Evolutionary conservation across 2,888 invertebrate species (phyloP).

Genomic region (Cantharis rufa): DNA sequence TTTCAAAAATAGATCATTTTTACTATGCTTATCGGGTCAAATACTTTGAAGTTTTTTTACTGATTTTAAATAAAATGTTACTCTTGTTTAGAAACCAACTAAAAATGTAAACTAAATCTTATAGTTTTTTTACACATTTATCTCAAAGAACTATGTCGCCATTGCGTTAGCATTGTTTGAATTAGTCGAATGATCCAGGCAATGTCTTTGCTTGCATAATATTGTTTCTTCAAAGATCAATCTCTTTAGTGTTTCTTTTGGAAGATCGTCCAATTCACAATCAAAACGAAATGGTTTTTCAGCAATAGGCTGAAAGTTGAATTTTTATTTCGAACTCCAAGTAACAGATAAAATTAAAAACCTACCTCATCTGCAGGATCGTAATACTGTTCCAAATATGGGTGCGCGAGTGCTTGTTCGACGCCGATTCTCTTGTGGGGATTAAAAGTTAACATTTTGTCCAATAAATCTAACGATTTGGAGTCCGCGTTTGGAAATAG

Average conservation of each 20-base stretch:
- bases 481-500: conserved; percentile 93
- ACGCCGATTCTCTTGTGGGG: conserved; percentile 96
- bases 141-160: conserved; percentile 52
- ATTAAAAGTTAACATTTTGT: conserved; percentile 99
- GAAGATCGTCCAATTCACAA: conserved; percentile 98
- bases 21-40: conserved; percentile 14
- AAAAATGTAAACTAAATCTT: conserved; percentile 10
- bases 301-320: conserved; percentile 82
- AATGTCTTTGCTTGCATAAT: conserved; percentile 65
- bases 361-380: conserved; percentile 98
- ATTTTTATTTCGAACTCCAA: background rate
- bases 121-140: conserved; percentile 42
- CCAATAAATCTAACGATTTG: conserved; percentile 92
- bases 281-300: conserved; percentile 98
- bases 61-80: conserved; percentile 8
- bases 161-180: conserved; percentile 37
- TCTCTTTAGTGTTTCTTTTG: conserved; percentile 94
- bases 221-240: conserved; percentile 96
- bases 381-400: conserved; percentile 99
- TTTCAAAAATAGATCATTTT: conserved; percentile 50
- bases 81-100: conserved; percentile 8
- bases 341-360: background rate
- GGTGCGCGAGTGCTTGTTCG: conserved; percentile 96
- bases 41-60: background rate
- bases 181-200: conserved; percentile 38